Evolutionary conservation across 2,888 invertebrate species (phyloP), one percentile per base, ranked within the genome.

Genomic region (Epistrophe grossulariae): DNA sequence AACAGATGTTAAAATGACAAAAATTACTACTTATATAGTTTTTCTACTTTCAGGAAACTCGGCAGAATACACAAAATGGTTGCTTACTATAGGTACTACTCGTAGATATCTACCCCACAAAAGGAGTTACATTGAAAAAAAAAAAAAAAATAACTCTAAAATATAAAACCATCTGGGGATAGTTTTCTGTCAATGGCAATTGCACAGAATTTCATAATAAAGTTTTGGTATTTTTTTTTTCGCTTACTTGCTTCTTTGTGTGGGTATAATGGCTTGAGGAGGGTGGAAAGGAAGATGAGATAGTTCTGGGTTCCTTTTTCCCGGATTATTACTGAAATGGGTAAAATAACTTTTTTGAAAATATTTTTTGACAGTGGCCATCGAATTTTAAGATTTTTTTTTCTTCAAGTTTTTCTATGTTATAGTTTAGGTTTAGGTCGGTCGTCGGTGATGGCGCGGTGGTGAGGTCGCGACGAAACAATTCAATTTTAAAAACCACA

Each of bases 101-200:
- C n/a, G n/a, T n/a, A n/a, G n/a, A 24, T 24, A 1, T 24, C 3
- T 24, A 24, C 24, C 24, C 77, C 24, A 11, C n/a, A 35, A 71
- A 71, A 62, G n/a, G 19, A 35, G 19, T 52, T 10, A 17, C 19
- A 17, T 19, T 35, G 15, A 17, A 11, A 13, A 28, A 28, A 45
- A 31, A 45, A 59, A 79, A 43, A 19, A 24, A 24, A 2, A 24
- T 24, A 24, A 17, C 17, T 43, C 38, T 43, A 7, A 62, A 62
- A 48, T 24, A 40, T 35, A 28, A 72, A 66, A 79, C 64, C 79
- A 79, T 66, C 79, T 79, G 79, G 45, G 72, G 45, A 43, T 38
- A 64, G 72, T 71, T 48, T 79, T 57, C 79, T 79, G 79, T 79
- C 79, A 79, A 79, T 73, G 79, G 57, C 64, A 48, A 79, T 79